phyloP scores from a whole-genome alignment of 2,797 vertebrate species.

The Ceyx erithaca region DNA sequence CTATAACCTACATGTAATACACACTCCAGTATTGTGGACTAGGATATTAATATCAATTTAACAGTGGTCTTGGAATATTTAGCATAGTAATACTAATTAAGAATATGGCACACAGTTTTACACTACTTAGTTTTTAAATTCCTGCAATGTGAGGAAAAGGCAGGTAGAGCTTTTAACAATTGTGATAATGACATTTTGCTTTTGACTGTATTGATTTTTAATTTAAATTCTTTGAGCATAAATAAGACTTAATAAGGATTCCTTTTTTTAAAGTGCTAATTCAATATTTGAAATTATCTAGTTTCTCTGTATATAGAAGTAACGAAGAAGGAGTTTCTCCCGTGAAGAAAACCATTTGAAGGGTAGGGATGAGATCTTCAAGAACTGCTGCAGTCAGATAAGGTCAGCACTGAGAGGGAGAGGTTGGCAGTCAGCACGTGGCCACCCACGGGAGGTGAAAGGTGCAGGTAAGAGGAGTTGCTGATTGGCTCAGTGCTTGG shows the following conservation, averaged over 20 bases:
- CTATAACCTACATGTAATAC: neutral
- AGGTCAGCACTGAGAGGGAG: conserved; percentile 11
- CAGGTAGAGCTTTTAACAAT: neutral
- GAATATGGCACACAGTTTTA: neutral
- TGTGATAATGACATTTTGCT: neutral
- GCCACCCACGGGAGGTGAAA: conserved; percentile 15
- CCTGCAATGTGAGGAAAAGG: neutral
- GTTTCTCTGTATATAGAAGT: conserved; percentile 60
- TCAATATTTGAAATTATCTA: conserved; percentile 44
- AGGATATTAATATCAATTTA: neutral
- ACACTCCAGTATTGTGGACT: neutral
- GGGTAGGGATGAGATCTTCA: conserved; percentile 10
- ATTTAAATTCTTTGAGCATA: neutral
- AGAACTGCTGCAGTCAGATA: neutral
- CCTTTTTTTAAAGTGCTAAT: conserved; percentile 9
- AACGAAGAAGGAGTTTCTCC: conserved; percentile 7
- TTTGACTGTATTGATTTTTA: neutral
- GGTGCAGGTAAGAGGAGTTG: conserved; percentile 43
- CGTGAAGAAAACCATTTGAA: conserved; percentile 29
- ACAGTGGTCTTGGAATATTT: neutral
- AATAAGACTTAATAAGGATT: neutral
- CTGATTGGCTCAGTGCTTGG: neutral
- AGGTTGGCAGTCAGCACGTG: conserved; percentile 13
- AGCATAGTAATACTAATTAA: neutral
- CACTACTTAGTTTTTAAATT: neutral